Conservation (phyloP, 2,888 invertebrate species). For the Ennomos quercinarius region DNA sequence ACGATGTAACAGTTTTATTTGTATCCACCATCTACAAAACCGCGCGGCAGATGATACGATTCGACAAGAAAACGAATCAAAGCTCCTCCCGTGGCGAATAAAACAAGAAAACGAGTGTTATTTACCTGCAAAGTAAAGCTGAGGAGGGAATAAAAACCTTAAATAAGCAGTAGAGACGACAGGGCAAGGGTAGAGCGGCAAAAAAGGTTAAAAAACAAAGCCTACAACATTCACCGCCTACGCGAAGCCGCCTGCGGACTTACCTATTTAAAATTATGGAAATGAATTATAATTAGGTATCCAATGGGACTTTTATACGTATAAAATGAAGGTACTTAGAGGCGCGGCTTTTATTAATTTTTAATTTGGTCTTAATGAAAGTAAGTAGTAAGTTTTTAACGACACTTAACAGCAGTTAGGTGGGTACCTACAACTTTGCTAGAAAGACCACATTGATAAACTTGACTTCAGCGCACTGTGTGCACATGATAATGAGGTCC, state of each 20-base stretch:
- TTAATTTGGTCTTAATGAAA: neutral
- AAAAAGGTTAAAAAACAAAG: conserved; percentile 71
- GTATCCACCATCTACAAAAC: conserved; percentile 9
- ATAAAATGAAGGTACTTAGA: conserved; percentile 13
- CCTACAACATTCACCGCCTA: conserved; percentile 64
- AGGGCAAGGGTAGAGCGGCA: conserved; percentile 74
- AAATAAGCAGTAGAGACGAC: conserved; percentile 54
- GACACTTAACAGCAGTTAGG: no score
- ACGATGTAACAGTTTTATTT: neutral
- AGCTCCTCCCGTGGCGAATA: conserved; percentile 63
- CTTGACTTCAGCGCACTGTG: no score
- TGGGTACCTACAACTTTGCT: no score
- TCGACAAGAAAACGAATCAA: conserved; percentile 40
- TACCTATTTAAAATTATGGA: conserved; percentile 43
- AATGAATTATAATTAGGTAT: conserved; percentile 27
- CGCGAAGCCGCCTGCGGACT: conserved; percentile 61
- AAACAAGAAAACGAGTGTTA: conserved; percentile 70
- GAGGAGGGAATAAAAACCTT: conserved; percentile 62
- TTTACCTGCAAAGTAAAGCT: conserved; percentile 75
- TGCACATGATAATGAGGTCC: no score
- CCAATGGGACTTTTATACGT: conserved; percentile 30
- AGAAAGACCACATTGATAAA: no score
- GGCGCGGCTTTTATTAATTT: conserved; percentile 19
- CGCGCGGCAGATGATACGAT: conserved; percentile 16
- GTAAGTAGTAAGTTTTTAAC: no score